These are phyloP conservation scores for Ectemnius cavifrons DNA, from an alignment of 2,888 invertebrate genomes.

Conservation along the genomic window DNA sequence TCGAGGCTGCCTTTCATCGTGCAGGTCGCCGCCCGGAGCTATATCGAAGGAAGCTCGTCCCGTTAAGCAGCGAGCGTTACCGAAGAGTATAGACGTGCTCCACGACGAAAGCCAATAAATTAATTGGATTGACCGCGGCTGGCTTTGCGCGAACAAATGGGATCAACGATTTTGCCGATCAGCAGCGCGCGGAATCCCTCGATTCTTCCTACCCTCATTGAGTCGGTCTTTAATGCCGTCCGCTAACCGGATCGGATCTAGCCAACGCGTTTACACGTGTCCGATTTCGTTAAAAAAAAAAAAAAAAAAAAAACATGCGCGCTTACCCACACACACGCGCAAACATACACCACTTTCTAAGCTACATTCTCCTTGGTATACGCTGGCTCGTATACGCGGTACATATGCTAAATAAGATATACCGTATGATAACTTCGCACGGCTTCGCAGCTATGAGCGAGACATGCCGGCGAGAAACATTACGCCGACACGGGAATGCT, in stretches of 20 bases:
- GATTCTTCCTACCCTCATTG: slow-evolving; percentile 41
- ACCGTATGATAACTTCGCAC: slow-evolving; percentile 24
- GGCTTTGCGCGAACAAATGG: slow-evolving; percentile 76
- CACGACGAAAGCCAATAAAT: slow-evolving; percentile 75
- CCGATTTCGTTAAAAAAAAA: slow-evolving; percentile 48
- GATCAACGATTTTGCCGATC: slow-evolving; percentile 76
- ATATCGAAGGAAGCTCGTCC: slow-evolving; percentile 30
- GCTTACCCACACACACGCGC: slow-evolving; percentile 8
- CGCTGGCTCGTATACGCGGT: not conserved
- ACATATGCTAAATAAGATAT: slow-evolving; percentile 37
- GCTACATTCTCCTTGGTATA: too few relatives aligned
- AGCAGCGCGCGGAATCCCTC: slow-evolving; percentile 54
- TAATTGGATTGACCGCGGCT: slow-evolving; percentile 76
- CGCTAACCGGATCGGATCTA: slow-evolving; percentile 53
- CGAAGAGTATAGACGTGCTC: slow-evolving; percentile 21
- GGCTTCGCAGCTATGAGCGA: slow-evolving; percentile 27
- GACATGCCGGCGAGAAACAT: not conserved
- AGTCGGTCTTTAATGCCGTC: slow-evolving; percentile 45
- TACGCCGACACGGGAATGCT: not conserved
- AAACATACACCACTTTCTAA: too few relatives aligned
- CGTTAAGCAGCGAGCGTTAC: slow-evolving; percentile 37
- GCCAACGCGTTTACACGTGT: slow-evolving; percentile 54
- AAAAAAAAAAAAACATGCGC: slow-evolving; percentile 13
- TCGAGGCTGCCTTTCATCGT: too few relatives aligned
- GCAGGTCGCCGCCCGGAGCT: too few relatives aligned